These are phyloP conservation scores for Acrobeloides nanus DNA, from an alignment of 2,888 invertebrate species.

Conservation along the genomic window DNA sequence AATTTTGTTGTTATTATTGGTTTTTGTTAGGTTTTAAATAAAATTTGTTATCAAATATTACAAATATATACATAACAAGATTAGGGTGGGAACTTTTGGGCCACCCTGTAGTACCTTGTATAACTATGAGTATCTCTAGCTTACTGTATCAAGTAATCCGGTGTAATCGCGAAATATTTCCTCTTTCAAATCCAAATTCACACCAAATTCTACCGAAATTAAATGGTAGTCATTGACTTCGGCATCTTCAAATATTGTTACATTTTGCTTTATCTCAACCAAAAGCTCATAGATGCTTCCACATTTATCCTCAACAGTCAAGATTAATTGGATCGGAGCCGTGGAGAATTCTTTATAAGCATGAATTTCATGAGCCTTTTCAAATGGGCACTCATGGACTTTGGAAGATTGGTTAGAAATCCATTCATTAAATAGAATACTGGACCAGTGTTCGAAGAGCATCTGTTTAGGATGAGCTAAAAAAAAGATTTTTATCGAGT, in stretches of 20 bases:
- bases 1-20: too few species aligned
- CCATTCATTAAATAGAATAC: too few species aligned
- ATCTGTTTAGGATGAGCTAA: too few species aligned
- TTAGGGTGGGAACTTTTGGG: too few species aligned
- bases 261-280: conserved; percentile 11
- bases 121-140: too few species aligned
- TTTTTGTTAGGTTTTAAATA: too few species aligned
- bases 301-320: conserved; percentile 13
- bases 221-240: conserved; percentile 12
- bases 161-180: conserved; percentile 44
- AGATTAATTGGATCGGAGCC: conserved; percentile 6
- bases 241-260: not conserved
- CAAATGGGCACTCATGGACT: conserved; percentile 10
- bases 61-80: too few species aligned
- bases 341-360: conserved; percentile 13
- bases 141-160: conserved; percentile 27
- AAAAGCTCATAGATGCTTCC: conserved; percentile 6
- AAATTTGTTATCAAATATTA: too few species aligned
- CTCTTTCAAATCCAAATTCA: conserved; percentile 44
- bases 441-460: too few species aligned
- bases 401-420: too few species aligned
- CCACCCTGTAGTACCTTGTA: too few species aligned
- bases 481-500: too few species aligned
- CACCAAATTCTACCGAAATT: conserved; percentile 25
- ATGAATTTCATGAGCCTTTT: conserved; percentile 12